Conservation (phyloP, 2,797 vertebrate species). For the Ptychadena robeensis region DNA sequence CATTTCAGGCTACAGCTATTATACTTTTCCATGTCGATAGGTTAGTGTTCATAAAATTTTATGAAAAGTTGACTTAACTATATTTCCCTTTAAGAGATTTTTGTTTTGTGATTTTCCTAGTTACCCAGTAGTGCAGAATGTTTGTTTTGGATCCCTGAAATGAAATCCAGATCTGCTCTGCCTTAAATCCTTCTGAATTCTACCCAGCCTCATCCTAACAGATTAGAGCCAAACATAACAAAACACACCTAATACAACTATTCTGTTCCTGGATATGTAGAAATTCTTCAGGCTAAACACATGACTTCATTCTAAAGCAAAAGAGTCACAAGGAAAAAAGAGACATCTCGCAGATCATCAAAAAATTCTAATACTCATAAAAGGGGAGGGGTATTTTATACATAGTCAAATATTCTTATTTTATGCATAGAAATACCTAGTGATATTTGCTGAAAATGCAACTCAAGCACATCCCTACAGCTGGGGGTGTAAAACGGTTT, state of each 20-base stretch:
- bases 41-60: too few species aligned
- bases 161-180: not conserved
- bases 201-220: not conserved
- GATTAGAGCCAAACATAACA: not conserved
- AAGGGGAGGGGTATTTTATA: too few species aligned
- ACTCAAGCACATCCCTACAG: too few species aligned
- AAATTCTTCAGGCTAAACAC: not conserved
- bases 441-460: too few species aligned
- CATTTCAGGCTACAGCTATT: too few species aligned
- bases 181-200: not conserved
- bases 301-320: not conserved
- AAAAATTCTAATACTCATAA: not conserved
- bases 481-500: too few species aligned
- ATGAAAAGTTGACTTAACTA: too few species aligned
- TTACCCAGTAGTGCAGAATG: not conserved
- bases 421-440: too few species aligned
- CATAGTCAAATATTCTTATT: too few species aligned
- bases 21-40: too few species aligned
- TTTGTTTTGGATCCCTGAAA: not conserved
- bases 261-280: not conserved
- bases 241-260: not conserved
- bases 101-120: not conserved
- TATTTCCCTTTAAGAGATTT: too few species aligned
- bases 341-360: not conserved
- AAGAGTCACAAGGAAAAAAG: not conserved